A percentile compares a stretch with the other conserved stretches of the same genome.
phyloP scores from a whole-genome alignment of 2,797 vertebrate genomes.

The Onychomys leucogaster region DNA sequence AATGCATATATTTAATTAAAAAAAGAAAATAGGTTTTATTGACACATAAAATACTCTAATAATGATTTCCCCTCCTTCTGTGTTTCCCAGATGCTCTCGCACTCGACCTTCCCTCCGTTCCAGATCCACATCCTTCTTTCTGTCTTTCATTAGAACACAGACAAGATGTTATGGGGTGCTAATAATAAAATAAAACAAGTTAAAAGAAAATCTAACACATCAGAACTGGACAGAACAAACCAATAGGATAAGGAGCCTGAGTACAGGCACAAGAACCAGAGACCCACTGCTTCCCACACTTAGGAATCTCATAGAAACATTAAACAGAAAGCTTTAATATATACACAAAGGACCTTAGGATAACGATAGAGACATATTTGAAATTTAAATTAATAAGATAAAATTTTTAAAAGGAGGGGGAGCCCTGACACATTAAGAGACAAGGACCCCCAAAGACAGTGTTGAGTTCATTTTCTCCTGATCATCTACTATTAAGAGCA shows the following conservation, averaged over 20 bases:
- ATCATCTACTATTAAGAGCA: neutral
- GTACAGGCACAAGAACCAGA: neutral
- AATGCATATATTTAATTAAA: neutral
- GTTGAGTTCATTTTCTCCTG: neutral
- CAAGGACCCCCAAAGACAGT: neutral
- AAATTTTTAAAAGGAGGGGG: neutral
- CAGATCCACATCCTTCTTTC: neutral
- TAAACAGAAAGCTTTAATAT: neutral
- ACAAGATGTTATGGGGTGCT: neutral
- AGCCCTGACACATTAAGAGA: neutral
- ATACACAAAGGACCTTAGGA: neutral
- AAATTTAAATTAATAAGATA: neutral
- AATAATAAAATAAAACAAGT: neutral
- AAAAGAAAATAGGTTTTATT: neutral
- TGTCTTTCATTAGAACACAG: neutral
- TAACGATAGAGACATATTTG: neutral
- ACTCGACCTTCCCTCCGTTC: accelerated
- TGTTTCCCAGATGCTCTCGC: neutral
- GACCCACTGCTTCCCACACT: neutral
- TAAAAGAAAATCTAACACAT: neutral
- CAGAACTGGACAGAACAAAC: neutral
- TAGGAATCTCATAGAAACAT: neutral
- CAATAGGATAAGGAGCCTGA: neutral
- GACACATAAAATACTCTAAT: neutral
- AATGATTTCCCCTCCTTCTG: neutral